Conservation (phyloP, 1,140 invertebrate genomes). For the Saccostrea echinata region DNA sequence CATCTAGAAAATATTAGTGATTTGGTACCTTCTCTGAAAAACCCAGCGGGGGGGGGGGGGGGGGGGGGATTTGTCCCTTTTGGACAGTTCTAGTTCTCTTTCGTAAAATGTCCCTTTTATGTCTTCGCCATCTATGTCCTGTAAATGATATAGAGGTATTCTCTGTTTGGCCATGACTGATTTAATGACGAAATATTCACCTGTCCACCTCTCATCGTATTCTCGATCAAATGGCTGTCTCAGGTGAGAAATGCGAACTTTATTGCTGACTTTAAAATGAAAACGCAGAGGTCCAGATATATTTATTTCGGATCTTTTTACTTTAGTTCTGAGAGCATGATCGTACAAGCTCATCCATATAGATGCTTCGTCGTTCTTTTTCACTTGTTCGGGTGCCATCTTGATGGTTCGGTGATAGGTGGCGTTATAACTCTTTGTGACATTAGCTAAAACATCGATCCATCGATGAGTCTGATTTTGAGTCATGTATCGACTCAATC, state of each 20-base stretch:
- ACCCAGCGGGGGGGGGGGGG: no score
- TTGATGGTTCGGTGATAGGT: slow-evolving; percentile 48
- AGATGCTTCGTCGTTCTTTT: slow-evolving; percentile 47
- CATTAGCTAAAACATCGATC: slow-evolving; percentile 43
- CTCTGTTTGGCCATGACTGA: slow-evolving; percentile 38
- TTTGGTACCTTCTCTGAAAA: no score
- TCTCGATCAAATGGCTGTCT: slow-evolving; percentile 40
- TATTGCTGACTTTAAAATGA: slow-evolving; percentile 47
- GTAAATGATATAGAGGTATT: slow-evolving; percentile 46
- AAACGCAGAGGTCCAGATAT: not conserved
- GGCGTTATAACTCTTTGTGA: slow-evolving; percentile 42
- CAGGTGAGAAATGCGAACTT: slow-evolving; percentile 22
- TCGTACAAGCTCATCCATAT: slow-evolving; percentile 34
- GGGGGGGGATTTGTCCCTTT: no score
- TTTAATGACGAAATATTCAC: slow-evolving; percentile 51
- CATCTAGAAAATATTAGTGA: no score
- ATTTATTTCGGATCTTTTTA: not conserved
- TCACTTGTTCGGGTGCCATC: slow-evolving; percentile 34
- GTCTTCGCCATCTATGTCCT: slow-evolving; percentile 40
- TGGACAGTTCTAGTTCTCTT: no score
- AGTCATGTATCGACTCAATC: slow-evolving; percentile 37
- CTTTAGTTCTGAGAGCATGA: slow-evolving; percentile 8
- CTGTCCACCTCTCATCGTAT: slow-evolving; percentile 53
- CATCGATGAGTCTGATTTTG: slow-evolving; percentile 40
- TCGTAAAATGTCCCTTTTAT: slow-evolving; percentile 52